These are phyloP conservation scores for Apotomis betuletana DNA, from an alignment of 2,888 invertebrate genomes.

Conservation along the genomic window DNA sequence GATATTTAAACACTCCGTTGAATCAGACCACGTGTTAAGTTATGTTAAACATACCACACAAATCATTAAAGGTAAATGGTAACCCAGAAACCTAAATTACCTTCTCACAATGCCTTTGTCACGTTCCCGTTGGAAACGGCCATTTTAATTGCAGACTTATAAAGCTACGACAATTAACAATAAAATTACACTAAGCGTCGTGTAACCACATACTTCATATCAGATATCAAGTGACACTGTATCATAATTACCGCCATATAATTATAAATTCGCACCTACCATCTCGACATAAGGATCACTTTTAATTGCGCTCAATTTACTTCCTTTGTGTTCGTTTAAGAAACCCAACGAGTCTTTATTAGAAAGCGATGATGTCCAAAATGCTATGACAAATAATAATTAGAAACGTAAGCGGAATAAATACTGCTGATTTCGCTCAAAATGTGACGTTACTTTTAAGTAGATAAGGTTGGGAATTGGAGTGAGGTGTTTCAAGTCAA, in stretches of 20 bases:
- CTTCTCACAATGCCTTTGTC: conserved; percentile 1
- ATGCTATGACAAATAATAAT: conserved; percentile 35
- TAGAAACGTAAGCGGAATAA: conserved; percentile 24
- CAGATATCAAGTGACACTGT: conserved; percentile 34
- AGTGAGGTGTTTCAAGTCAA: conserved; percentile 33
- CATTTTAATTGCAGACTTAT: conserved; percentile 28
- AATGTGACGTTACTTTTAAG: conserved; percentile 25
- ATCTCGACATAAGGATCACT: conserved; percentile 34
- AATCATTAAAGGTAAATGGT: neutral
- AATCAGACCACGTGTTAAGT: no score
- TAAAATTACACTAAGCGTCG: conserved; percentile 31
- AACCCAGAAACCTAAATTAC: neutral
- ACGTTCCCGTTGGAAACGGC: neutral
- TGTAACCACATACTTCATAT: conserved; percentile 38
- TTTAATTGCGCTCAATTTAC: conserved; percentile 13
- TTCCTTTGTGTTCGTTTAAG: conserved; percentile 20
- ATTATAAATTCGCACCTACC: conserved; percentile 34
- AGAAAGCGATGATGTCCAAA: conserved; percentile 38
- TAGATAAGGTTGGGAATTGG: conserved; percentile 31
- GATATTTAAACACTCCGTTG: no score
- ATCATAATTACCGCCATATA: conserved; percentile 22
- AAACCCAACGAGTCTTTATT: conserved; percentile 37
- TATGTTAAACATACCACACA: neutral
- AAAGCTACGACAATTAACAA: conserved; percentile 30
- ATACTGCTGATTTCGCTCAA: conserved; percentile 36